Evolutionary conservation across 2,113 vertebrate genomes (phyloP), one percentile per base, ranked within the genome.

Genomic region (Perccottus glenii): DNA sequence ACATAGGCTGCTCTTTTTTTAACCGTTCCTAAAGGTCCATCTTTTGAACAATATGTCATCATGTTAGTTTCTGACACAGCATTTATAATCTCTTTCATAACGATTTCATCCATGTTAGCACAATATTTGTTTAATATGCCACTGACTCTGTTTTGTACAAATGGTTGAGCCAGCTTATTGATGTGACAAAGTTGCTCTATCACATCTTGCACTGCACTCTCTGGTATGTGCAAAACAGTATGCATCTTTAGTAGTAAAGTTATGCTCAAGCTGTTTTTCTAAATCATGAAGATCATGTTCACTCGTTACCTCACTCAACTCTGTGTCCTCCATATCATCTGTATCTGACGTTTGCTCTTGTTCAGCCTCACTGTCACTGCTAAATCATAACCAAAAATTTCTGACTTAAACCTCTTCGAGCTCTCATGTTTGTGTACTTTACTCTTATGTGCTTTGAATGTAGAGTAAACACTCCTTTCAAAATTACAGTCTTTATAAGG

Each of bases 391-490:
- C 43, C 45, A 59, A 70, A 9, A 1, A 70, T 61, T 53, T 70
- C 49, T 19, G 11, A 9, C n/a, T 53, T 61, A 2, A 70, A 70
- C n/a, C 0, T 45, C 49, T 46, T 70, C 49, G 27, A 61, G 11
- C 6, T 61, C 0, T 61, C 9, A 9, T 47, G 38, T 0, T 15
- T 52, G 1, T 70, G 49, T 53, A 6, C 27, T 53, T 36, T 60
- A 10, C 47, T 60, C 6, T 61, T 61, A n/a, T 70, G 67, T 16
- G 42, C 40, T 14, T 61, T 70, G 42, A 70, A 46, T 2, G 16
- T 68, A 11, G 55, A 68, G 44, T 67, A 68, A 0, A 64, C 52
- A 50, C 51, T 71, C 49, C 33, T 64, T 43, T 71, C 33, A 64
- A 62, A 61, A 6, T 16, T 47, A 36, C 50, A 57, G n/a, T 38